These are phyloP conservation scores for Tanypteryx hageni DNA, from an alignment of 2,888 invertebrate genomes.

Conservation along the genomic window DNA sequence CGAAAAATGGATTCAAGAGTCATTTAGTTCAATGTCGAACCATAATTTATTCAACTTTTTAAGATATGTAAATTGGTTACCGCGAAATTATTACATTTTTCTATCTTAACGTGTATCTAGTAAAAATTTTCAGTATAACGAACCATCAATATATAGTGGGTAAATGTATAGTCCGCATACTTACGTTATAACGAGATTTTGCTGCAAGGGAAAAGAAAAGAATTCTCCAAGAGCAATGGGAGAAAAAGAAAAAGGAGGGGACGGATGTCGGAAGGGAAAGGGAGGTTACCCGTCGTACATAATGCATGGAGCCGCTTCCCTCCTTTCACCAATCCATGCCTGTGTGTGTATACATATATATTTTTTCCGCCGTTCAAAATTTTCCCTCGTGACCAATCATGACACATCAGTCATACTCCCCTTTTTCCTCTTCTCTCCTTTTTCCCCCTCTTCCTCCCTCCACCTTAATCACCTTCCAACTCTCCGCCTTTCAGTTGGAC, in stretches of 20 bases:
- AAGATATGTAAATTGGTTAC: too few species aligned
- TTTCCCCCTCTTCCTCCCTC: too few species aligned
- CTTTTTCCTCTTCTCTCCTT: neutral
- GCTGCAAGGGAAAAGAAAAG: neutral
- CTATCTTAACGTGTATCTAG: too few species aligned
- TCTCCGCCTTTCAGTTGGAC: neutral
- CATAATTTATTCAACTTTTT: too few species aligned
- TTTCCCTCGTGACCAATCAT: slow-evolving; percentile 24
- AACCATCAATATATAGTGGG: too few species aligned
- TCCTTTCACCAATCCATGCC: neutral
- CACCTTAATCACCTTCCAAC: neutral
- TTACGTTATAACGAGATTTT: too few species aligned
- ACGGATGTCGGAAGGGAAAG: neutral
- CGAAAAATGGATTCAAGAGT: too few species aligned
- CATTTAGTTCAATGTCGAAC: too few species aligned
- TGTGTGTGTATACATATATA: neutral
- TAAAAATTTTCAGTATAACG: too few species aligned
- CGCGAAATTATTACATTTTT: too few species aligned
- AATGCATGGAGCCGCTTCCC: neutral
- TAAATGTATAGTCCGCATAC: too few species aligned
- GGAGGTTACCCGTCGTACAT: neutral
- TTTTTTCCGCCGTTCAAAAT: neutral
- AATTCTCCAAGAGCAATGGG: neutral
- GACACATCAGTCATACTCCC: neutral
- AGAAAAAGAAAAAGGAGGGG: neutral